phyloP scores from a whole-genome alignment of 1,140 invertebrate species.

The Drosophila azteca region DNA sequence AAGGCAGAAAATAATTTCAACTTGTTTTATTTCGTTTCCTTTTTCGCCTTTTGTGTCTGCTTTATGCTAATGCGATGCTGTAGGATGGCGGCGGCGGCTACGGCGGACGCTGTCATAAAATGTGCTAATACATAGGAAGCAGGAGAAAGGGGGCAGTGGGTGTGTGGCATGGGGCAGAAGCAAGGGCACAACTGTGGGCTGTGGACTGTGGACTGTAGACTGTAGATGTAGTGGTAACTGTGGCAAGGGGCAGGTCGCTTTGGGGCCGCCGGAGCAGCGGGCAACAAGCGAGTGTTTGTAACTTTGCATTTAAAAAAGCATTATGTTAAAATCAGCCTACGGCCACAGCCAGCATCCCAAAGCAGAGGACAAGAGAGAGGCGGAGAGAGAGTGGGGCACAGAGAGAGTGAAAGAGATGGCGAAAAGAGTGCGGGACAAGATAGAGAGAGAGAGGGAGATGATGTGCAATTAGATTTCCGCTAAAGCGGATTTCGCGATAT shows the following conservation, averaged over 20 bases:
- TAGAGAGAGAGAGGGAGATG: slow-evolving; percentile 47
- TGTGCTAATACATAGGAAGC: slow-evolving; percentile 73
- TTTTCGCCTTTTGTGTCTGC: slow-evolving; percentile 69
- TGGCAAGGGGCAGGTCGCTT: slow-evolving; percentile 16
- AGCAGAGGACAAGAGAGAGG: slow-evolving; percentile 10
- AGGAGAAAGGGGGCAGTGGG: slow-evolving; percentile 8
- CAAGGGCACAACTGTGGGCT: background rate
- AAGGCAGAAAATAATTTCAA: slow-evolving; percentile 16
- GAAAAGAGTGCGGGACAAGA: background rate
- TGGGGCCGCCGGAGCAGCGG: slow-evolving; percentile 32
- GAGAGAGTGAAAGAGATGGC: slow-evolving; percentile 2
- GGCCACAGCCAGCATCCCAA: slow-evolving; percentile 58
- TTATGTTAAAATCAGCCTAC: slow-evolving; percentile 81
- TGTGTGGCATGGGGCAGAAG: background rate
- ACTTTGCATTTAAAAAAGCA: slow-evolving; percentile 82
- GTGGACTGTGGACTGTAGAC: too few relatives aligned
- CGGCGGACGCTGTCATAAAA: slow-evolving; percentile 67
- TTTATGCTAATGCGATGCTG: slow-evolving; percentile 75
- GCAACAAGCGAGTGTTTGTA: slow-evolving; percentile 71
- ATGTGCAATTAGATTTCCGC: slow-evolving; percentile 82
- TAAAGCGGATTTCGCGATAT: slow-evolving; percentile 81
- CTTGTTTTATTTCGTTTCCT: slow-evolving; percentile 60
- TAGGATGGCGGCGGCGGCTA: slow-evolving; percentile 28
- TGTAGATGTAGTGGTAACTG: background rate
- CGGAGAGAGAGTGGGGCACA: background rate